These are phyloP conservation scores for Anorthoa munda DNA, from an alignment of 2,888 invertebrate genomes.

Conservation along the genomic window DNA sequence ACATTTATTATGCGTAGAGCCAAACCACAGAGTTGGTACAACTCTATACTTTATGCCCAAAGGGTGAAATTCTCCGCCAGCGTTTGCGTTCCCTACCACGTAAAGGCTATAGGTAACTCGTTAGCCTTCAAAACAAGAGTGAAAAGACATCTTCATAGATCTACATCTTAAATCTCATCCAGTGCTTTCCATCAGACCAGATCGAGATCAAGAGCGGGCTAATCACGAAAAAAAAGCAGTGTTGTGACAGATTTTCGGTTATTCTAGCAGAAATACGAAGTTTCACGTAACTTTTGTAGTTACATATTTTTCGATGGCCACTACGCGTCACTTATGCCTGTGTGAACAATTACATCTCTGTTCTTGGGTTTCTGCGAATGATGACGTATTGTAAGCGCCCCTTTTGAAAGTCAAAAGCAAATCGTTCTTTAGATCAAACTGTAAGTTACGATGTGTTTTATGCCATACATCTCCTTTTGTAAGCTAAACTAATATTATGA, in stretches of 20 bases:
- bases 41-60: no score
- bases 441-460: neutral
- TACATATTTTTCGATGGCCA: neutral
- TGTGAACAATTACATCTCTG: neutral
- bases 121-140: no score
- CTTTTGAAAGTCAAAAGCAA: neutral
- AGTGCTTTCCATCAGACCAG: neutral
- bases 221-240: no score
- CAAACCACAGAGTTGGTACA: no score
- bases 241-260: no score
- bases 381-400: slow-evolving; percentile 3
- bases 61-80: no score
- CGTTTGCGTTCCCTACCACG: no score
- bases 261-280: neutral
- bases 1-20: no score
- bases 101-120: no score
- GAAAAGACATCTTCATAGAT: no score
- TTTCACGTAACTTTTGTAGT: neutral
- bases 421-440: neutral
- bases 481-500: neutral
- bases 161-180: neutral
- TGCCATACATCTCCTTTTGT: neutral
- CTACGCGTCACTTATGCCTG: neutral
- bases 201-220: no score
- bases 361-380: neutral